Percentiles rank a stretch among this genome's conserved stretches.
Evolutionary conservation across 2,888 invertebrate species (phyloP).

Genomic region (Catocala nupta): DNA sequence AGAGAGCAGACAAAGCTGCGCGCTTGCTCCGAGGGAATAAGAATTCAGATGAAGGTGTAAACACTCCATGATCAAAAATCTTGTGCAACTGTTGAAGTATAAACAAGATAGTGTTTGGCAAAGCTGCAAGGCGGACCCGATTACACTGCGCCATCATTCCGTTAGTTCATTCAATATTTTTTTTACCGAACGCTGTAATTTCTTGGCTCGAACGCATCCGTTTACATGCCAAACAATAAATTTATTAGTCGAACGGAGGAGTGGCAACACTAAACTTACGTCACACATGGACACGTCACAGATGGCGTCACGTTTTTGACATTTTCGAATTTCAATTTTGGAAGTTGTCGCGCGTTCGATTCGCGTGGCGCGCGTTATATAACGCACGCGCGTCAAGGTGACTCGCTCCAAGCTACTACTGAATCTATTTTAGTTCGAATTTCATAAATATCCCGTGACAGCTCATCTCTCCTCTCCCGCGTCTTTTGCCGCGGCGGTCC

Average conservation of each 20-base stretch:
- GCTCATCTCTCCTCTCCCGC: conserved; percentile 85
- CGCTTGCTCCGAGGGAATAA: conserved; percentile 39
- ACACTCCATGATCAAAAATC: conserved; percentile 67
- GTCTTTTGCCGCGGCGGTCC: conserved; percentile 71
- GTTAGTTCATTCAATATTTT: conserved; percentile 86
- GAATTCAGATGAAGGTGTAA: conserved; percentile 49
- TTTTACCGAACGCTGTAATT: conserved; percentile 86
- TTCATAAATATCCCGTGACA: conserved; percentile 87
- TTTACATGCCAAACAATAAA: conserved; percentile 88
- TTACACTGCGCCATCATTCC: conserved; percentile 83
- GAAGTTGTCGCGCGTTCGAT: conserved; percentile 63
- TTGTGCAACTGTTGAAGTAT: conserved; percentile 77
- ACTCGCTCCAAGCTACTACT: conserved; percentile 83
- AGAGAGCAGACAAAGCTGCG: conserved; percentile 54
- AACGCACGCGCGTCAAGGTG: conserved; percentile 84
- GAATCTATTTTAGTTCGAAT: conserved; percentile 85
- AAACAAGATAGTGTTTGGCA: conserved; percentile 81
- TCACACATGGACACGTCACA: conserved; percentile 80
- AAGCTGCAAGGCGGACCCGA: conserved; percentile 76
- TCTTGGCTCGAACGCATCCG: conserved; percentile 87
- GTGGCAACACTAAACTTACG: conserved; percentile 82
- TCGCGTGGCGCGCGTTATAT: conserved; percentile 71
- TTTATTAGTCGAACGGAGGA: conserved; percentile 86
- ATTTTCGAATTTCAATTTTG: conserved; percentile 74
- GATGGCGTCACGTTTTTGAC: conserved; percentile 75